Percentiles rank a stretch among this genome's conserved stretches.
phyloP scores from a whole-genome alignment of 2,113 vertebrate genomes.

The Acanthisitta chloris region DNA sequence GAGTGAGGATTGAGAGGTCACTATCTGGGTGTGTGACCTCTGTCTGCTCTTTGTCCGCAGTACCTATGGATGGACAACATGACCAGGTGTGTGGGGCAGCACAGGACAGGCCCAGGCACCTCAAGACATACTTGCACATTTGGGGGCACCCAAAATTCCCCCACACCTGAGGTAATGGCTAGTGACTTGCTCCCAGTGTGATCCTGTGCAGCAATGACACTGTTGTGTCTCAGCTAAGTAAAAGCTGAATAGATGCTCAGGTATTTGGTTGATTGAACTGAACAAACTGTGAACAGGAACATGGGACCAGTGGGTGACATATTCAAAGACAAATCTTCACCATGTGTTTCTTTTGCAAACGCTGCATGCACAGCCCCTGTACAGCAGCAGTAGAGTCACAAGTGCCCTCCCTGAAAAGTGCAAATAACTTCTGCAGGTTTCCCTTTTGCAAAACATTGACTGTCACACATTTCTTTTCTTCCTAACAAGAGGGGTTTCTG shows the following conservation, averaged over 20 bases:
- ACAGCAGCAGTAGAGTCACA: neutral
- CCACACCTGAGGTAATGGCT: rapidly evolving
- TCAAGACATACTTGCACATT: neutral
- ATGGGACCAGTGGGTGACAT: neutral
- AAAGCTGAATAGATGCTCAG: neutral
- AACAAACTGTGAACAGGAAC: neutral
- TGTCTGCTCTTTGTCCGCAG: neutral
- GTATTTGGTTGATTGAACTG: neutral
- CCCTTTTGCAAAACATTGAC: neutral
- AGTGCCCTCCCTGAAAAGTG: neutral
- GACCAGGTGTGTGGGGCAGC: neutral
- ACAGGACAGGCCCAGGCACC: neutral
- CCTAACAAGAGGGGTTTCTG: neutral
- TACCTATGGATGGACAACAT: neutral
- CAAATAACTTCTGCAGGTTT: neutral
- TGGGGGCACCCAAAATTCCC: neutral
- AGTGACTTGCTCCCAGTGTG: rapidly evolving
- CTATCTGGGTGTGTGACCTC: neutral
- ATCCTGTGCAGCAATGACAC: rapidly evolving
- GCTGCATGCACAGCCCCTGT: rapidly evolving
- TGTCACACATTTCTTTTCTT: neutral
- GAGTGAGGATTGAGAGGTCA: neutral
- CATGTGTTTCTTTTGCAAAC: neutral
- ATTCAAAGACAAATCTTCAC: neutral
- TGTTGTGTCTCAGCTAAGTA: neutral